phyloP scores from a whole-genome alignment of 2,888 invertebrate genomes.

The Chrysolina americana region DNA sequence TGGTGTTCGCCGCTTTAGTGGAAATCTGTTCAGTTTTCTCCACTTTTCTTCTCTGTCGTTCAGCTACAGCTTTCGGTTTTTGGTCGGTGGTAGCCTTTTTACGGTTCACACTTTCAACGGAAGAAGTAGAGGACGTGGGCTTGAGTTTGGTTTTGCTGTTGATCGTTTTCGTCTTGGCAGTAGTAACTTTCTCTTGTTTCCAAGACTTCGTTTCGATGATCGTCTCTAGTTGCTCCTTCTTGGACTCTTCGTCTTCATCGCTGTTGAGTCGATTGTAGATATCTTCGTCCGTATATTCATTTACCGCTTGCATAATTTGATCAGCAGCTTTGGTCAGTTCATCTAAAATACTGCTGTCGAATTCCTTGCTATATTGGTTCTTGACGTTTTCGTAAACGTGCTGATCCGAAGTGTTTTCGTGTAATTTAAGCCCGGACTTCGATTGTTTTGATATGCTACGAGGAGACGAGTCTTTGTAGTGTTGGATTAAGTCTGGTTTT shows the following conservation, averaged over 20 bases:
- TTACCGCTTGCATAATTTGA: slow-evolving; percentile 74
- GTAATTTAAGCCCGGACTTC: slow-evolving; percentile 46
- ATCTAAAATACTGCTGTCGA: slow-evolving; percentile 70
- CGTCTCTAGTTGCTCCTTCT: slow-evolving; percentile 63
- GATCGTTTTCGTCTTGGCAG: slow-evolving; percentile 41
- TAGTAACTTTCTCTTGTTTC: slow-evolving; percentile 57
- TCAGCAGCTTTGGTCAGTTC: slow-evolving; percentile 75
- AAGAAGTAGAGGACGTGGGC: slow-evolving; percentile 67
- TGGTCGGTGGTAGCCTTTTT: slow-evolving; percentile 44
- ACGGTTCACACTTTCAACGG: slow-evolving; percentile 64
- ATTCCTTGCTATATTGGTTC: slow-evolving; percentile 54
- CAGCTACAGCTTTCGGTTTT: slow-evolving; percentile 44
- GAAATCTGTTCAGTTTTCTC: slow-evolving; percentile 33
- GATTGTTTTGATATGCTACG: slow-evolving; percentile 28
- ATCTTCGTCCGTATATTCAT: slow-evolving; percentile 72
- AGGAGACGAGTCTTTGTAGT: slow-evolving; percentile 52
- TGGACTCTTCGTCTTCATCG: slow-evolving; percentile 63
- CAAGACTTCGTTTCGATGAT: slow-evolving; percentile 69
- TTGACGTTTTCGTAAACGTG: slow-evolving; percentile 67
- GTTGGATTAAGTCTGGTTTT: slow-evolving; percentile 64
- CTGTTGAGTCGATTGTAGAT: slow-evolving; percentile 60
- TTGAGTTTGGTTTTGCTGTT: slow-evolving; percentile 59
- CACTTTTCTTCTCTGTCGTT: slow-evolving; percentile 53
- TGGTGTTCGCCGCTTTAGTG: slow-evolving; percentile 59
- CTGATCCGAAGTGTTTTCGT: slow-evolving; percentile 39